These are phyloP conservation scores for Drosophila parvula DNA, from an alignment of 1,140 invertebrate genomes.

Conservation along the genomic window DNA sequence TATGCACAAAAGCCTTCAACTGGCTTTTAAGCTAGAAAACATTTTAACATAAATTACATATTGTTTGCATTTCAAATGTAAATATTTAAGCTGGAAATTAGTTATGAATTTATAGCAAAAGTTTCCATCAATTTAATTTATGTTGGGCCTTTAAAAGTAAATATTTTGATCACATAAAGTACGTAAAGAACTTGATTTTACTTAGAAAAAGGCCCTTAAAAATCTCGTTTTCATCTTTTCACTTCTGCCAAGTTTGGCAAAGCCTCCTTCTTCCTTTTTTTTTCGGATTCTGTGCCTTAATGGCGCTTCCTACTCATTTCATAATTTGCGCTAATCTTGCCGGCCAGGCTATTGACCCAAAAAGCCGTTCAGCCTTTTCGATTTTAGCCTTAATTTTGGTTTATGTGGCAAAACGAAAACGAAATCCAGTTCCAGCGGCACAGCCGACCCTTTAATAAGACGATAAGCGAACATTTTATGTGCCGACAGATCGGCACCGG, in stretches of 20 bases:
- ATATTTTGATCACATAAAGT: background rate
- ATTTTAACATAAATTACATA: background rate
- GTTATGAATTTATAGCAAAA: background rate
- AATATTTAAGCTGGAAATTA: background rate
- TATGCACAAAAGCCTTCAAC: background rate
- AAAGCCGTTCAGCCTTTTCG: conserved; percentile 38
- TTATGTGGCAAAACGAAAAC: conserved; percentile 40
- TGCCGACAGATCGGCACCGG: conserved; percentile 34
- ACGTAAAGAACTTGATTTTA: background rate
- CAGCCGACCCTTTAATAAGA: conserved; percentile 67
- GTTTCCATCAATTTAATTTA: background rate
- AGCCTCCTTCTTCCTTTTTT: background rate
- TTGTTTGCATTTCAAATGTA: background rate
- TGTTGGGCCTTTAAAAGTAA: no score
- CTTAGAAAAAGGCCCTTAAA: no score
- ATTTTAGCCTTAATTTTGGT: conserved; percentile 48
- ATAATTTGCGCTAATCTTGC: conserved; percentile 59
- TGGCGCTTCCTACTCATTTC: conserved; percentile 47
- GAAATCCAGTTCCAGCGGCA: conserved; percentile 48
- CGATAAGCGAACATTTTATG: conserved; percentile 71
- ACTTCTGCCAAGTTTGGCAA: background rate
- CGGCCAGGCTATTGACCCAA: conserved; percentile 39
- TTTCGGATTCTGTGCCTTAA: background rate
- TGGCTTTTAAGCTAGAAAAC: background rate
- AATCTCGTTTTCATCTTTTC: background rate